phyloP scores from a whole-genome alignment of 1,140 invertebrate genomes.

The Ceratina japonica region DNA sequence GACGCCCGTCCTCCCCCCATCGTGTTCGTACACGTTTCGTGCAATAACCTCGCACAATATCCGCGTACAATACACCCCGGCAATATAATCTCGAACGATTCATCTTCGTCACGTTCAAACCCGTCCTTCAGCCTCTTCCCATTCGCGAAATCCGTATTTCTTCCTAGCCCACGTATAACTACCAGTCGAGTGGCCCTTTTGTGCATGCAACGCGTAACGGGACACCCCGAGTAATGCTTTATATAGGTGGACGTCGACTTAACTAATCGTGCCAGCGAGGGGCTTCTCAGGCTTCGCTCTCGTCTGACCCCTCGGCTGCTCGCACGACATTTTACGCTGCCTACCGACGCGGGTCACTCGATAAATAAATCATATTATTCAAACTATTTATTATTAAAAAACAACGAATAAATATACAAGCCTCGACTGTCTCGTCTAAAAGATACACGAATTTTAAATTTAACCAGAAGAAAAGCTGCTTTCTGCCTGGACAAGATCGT shows the following conservation, averaged over 20 bases:
- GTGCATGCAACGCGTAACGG: not conserved
- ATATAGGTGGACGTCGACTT: conserved; percentile 73
- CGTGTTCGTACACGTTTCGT: not conserved
- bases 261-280: conserved; percentile 70
- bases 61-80: not conserved
- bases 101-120: not conserved
- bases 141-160: too few species aligned
- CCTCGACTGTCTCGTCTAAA: too few species aligned
- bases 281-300: conserved; percentile 73
- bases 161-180: too few species aligned
- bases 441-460: too few species aligned
- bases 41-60: not conserved
- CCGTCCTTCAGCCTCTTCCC: not conserved
- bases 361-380: too few species aligned
- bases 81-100: not conserved
- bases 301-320: conserved; percentile 65
- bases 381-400: too few species aligned
- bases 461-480: too few species aligned
- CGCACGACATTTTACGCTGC: not conserved
- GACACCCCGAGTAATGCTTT: conserved; percentile 49
- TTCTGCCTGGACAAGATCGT: too few species aligned
- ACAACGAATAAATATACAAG: too few species aligned
- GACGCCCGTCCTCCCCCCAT: too few species aligned
- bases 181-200: not conserved
- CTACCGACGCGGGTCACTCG: too few species aligned